Evolutionary conservation across 2,113 vertebrate genomes (phyloP), one percentile per base, ranked within the genome.

Genomic region (Tachuris rubrigastra): DNA sequence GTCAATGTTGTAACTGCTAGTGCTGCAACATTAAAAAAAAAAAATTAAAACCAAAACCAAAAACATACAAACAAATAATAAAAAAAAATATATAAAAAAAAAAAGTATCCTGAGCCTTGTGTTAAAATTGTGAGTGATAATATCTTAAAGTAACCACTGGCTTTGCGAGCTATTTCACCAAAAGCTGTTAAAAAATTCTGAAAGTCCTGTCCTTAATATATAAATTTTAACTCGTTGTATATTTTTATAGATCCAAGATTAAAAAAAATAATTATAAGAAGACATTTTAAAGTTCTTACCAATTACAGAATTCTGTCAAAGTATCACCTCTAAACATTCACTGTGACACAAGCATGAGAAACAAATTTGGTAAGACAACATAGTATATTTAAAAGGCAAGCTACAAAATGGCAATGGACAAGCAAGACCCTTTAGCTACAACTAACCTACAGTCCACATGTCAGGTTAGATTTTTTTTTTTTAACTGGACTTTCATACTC

Each of bases 391-490:
- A 93, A 95, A 93, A 95, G 78, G 30, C 79, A 96, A 65, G 27
- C 11, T 71, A 80, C 55, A 87, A 94, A 96, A 96, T 92, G 20
- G 53, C 55, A 81, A 81, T 27, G 72, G 87, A 88, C 42, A 97
- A 94, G 24, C 13, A 86, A 90, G 39, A 44, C 55, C 79, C 69
- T 95, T 93, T 65, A 94, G 80, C 39, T 94, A 90, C 44, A 62
- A 11, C 27, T 81, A 90, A 67, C 9, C 33, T 86, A 89, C 84
- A 90, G 52, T 84, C 91, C 63, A 94, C n/a, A 66, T 74, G 79
- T 92, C 93, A 93, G 25, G 8, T 53, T 96, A 63, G 16, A 49
- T 93, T 53, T 47, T 60, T 55, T 92, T 87, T 85, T 87, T 89
- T 10, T 39, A 95, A 53, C 13, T 75, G 93, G 35, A 72, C 23